A percentile compares a stretch with the other conserved stretches of the same genome.
These are phyloP conservation scores for Cheilosia grossa DNA, from an alignment of 2,888 invertebrate genomes.

Conservation along the genomic window DNA sequence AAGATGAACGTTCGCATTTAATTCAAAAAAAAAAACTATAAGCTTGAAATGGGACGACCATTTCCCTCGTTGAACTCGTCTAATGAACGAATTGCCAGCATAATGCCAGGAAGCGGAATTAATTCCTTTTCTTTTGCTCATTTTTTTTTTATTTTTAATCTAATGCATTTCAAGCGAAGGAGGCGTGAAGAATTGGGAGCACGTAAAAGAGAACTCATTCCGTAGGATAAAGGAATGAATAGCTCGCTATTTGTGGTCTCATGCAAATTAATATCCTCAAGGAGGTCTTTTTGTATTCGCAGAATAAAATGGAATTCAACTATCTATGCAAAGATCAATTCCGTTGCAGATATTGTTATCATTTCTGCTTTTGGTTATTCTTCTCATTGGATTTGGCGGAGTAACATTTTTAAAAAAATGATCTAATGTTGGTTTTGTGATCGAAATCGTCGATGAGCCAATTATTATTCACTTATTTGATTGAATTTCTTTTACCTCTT, in stretches of 20 bases:
- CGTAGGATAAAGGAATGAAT: constrained; percentile 47
- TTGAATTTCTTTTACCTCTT: no score
- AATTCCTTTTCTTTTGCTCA: constrained; percentile 45
- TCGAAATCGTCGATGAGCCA: no score
- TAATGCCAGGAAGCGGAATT: constrained; percentile 43
- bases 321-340: constrained; percentile 3
- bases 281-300: neutral
- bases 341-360: constrained; percentile 1
- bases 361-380: neutral
- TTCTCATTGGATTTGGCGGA: neutral
- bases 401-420: neutral
- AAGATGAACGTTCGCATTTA: constrained; percentile 45
- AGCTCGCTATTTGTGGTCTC: constrained; percentile 54
- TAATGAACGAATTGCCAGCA: constrained; percentile 65
- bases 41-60: constrained; percentile 40
- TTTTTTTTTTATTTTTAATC: constrained; percentile 64
- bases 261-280: constrained; percentile 66
- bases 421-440: neutral
- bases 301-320: neutral
- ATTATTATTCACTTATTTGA: neutral
- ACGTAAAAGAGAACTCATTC: neutral
- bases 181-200: constrained; percentile 2
- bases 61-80: constrained; percentile 57
- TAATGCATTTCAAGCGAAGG: constrained; percentile 44
- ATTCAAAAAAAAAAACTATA: constrained; percentile 7